Conservation (phyloP, 2,113 vertebrate species). For the Aegotheles bennettii region DNA sequence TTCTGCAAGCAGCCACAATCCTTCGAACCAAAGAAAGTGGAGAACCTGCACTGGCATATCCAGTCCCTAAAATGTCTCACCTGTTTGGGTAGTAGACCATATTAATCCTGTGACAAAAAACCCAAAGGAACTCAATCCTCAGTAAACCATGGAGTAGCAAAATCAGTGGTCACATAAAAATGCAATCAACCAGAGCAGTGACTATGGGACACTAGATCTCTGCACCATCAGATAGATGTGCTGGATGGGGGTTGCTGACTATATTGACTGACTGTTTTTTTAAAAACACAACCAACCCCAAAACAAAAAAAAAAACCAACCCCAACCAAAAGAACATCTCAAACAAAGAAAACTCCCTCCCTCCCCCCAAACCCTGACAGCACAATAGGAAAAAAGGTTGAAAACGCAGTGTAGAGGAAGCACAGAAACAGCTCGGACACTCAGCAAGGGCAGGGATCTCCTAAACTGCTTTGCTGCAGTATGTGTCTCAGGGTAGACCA, state of each 20-base stretch:
- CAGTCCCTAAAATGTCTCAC: neutral
- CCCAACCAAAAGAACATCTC: fast-evolving
- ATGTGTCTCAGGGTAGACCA: neutral
- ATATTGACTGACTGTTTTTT: neutral
- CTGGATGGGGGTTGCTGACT: neutral
- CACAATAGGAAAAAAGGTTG: neutral
- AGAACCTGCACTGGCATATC: neutral
- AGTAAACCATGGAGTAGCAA: neutral
- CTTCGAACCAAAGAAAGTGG: neutral
- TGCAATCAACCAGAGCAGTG: neutral
- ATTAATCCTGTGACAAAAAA: neutral
- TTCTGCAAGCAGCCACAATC: neutral
- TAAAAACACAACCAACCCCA: too few relatives aligned
- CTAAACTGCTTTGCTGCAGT: neutral
- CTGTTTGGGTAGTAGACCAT: neutral
- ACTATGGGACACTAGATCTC: neutral
- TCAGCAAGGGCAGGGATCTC: neutral
- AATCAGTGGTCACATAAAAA: neutral
- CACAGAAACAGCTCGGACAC: neutral
- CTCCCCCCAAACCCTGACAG: neutral
- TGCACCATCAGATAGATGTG: neutral
- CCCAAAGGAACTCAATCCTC: neutral
- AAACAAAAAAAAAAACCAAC: neutral
- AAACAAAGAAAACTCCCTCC: neutral
- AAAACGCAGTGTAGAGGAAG: neutral